A percentile compares a stretch with the other conserved stretches of the same genome.
phyloP scores from a whole-genome alignment of 2,113 vertebrate genomes.

The Morone chrysops region DNA sequence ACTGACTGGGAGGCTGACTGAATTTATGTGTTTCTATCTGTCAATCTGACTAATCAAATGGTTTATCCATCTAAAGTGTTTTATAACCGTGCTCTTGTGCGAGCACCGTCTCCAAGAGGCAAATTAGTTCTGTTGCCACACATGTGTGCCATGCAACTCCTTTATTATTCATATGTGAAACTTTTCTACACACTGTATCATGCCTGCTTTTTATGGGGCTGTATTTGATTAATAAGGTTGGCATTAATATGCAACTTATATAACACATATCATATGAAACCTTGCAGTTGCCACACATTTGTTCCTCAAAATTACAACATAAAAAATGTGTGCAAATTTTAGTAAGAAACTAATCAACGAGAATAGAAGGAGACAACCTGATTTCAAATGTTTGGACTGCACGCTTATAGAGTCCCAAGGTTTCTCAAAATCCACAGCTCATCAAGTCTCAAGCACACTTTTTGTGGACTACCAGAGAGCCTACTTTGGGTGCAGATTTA shows the following conservation, averaged over 20 bases:
- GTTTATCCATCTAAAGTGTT: slow-evolving; percentile 3
- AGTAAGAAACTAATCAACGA: not conserved
- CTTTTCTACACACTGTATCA: too few species aligned
- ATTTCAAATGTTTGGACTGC: not conserved
- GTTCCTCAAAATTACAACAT: not conserved
- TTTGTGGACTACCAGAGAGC: not conserved
- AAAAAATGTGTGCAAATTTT: not conserved
- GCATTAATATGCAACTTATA: too few species aligned
- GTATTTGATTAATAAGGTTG: not conserved
- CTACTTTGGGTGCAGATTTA: not conserved
- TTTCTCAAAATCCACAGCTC: not conserved
- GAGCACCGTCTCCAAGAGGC: not conserved
- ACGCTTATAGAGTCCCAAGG: not conserved
- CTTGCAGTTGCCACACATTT: not conserved
- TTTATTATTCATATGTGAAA: not conserved
- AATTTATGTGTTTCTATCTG: slow-evolving; percentile 8
- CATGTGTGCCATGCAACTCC: not conserved
- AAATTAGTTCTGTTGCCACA: not conserved
- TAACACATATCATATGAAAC: not conserved
- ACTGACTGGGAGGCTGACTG: slow-evolving; percentile 4
- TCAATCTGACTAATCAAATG: slow-evolving; percentile 15
- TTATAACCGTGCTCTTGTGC: not conserved
- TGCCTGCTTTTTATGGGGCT: not conserved
- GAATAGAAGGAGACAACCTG: not conserved
- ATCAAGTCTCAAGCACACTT: not conserved